Evolutionary conservation across 2,113 vertebrate genomes (phyloP).

Genomic region (Plecturocebus donacophilus): DNA sequence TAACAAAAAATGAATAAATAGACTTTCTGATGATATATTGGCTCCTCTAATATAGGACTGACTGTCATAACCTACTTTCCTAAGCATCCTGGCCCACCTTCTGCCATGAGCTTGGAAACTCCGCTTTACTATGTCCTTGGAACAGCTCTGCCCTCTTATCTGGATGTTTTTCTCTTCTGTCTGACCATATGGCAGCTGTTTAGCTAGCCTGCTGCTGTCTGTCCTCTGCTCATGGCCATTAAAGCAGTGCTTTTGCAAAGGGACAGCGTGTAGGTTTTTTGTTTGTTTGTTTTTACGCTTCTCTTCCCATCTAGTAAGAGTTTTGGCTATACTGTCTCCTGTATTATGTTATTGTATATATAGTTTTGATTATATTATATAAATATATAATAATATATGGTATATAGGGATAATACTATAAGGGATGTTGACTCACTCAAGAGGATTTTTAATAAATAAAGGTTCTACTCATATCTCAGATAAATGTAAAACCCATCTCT

Average conservation of each 20-base stretch:
- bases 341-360: background rate
- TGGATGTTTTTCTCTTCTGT: slow-evolving; percentile 42
- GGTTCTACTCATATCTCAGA: background rate
- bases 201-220: slow-evolving; percentile 26
- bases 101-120: background rate
- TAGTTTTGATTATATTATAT: background rate
- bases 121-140: background rate
- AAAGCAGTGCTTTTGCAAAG: background rate
- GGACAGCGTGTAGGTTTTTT: background rate
- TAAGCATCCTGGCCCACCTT: background rate
- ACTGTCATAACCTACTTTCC: background rate
- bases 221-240: background rate
- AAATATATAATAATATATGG: background rate
- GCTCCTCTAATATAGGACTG: background rate
- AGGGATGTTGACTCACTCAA: background rate
- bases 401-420: background rate
- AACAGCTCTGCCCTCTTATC: slow-evolving; percentile 32
- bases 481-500: background rate
- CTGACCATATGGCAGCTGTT: slow-evolving; percentile 59
- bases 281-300: background rate
- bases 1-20: background rate
- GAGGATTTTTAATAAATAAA: slow-evolving; percentile 10
- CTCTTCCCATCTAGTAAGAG: background rate
- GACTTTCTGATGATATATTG: background rate
- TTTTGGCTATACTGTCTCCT: background rate